Base-by-base conservation (phyloP, 2,797 vertebrate species). In the Dermochelys coriacea region DNA sequence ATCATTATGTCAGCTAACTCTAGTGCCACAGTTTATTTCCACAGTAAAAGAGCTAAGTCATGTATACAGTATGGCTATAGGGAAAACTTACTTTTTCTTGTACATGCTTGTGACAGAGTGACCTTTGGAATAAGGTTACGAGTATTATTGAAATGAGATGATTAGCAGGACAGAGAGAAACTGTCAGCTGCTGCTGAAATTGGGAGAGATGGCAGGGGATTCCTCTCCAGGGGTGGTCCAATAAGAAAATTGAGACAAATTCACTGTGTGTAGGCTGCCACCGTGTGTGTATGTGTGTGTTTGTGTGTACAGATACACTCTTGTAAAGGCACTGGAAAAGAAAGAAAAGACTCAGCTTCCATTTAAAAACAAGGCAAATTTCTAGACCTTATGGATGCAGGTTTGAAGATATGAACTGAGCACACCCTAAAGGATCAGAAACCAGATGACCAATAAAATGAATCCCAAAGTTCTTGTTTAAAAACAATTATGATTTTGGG, bases 91-190 rank as follows among this genome's bases (percentile, higher is more conserved):
- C n/a, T 92, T 87, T 92, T 79, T 34, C 55, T 87, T 64, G 49
- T 79, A 37, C 27, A 5, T 47, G 15, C n/a, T 90, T 92, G 3
- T 71, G 87, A 86, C 61, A 81, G 79, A 68, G 29, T 89, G 82
- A 96, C 87, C 93, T 86, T 2, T 89, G 85, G 27, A 23, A 57
- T 75, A 51, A 91, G 80, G 77, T 93, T 86, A 91, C 47, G 71
- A 25, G 78, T 95, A 49, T 78, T 92, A 84, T 83, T 90, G 93
- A 61, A 92, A 91, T 81, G 51, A 84, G 80, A 90, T 86, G 61
- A 41, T 59, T 78, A 61, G 89, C 49, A 18, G 85, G 82, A 59
- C 54, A 0, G 14, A 92, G 61, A 86, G 80, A 61, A 37, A 18
- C n/a, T 92, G 84, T 68, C 80, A 90, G 51, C 79, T 84, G 64